Conservation (phyloP, 2,113 vertebrate genomes). For the Thamnophis sirtalis region DNA sequence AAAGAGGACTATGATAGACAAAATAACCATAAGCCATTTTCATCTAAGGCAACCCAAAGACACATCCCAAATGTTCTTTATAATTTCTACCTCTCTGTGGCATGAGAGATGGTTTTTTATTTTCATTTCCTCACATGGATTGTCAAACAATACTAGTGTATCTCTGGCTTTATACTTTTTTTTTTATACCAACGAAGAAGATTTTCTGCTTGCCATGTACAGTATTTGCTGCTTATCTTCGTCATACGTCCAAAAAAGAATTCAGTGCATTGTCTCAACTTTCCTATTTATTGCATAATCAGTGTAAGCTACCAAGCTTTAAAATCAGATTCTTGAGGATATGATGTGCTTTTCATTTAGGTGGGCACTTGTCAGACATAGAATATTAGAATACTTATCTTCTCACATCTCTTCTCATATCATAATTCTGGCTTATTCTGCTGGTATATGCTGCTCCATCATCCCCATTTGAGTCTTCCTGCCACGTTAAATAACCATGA, state of each 20-base stretch:
- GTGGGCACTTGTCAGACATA: neutral
- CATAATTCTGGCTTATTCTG: neutral
- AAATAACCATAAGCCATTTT: neutral
- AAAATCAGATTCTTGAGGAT: neutral
- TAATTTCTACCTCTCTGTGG: neutral
- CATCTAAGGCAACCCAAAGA: neutral
- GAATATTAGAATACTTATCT: too few species aligned
- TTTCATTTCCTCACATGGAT: neutral
- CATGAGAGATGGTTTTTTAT: neutral
- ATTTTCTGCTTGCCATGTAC: neutral
- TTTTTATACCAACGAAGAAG: conserved; percentile 16
- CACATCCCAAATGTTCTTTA: neutral
- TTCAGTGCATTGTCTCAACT: conserved; percentile 20
- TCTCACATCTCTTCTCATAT: neutral
- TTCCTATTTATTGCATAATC: conserved; percentile 7
- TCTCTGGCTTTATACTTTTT: neutral
- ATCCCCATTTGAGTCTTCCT: neutral
- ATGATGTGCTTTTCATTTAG: neutral
- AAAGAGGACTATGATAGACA: neutral
- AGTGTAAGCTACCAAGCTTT: neutral
- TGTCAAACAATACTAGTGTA: neutral
- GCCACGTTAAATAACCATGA: neutral
- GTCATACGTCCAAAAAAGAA: conserved; percentile 26
- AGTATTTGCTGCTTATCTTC: neutral
- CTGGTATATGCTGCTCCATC: neutral